Evolutionary conservation across 30 jellyfish, hydroid and myxozoan genomes (phyloP).

Genomic region (Sanderia malayensis): DNA sequence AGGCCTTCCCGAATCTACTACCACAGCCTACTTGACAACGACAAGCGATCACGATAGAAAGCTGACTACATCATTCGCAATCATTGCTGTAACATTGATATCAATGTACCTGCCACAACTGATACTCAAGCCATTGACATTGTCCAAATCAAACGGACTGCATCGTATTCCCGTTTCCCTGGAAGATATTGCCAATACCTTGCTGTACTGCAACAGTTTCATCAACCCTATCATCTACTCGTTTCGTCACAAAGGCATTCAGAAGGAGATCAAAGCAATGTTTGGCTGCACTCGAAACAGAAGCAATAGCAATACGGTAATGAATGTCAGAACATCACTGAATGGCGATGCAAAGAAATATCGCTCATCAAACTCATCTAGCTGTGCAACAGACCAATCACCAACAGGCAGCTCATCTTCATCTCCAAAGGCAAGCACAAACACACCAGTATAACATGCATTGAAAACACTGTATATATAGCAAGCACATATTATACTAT

Average conservation of each 20-base stretch:
- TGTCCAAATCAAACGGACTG: constrained; percentile 26
- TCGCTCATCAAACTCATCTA: constrained; percentile 27
- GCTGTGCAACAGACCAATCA: constrained; percentile 10
- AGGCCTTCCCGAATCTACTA: constrained; percentile 28
- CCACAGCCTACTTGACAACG: too few relatives aligned
- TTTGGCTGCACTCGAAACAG: not conserved
- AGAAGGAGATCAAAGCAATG: constrained; percentile 40
- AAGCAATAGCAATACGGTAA: too few relatives aligned
- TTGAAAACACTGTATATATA: too few relatives aligned
- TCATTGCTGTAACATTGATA: constrained; percentile 47
- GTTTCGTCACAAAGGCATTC: constrained; percentile 54
- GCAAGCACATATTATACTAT: too few relatives aligned
- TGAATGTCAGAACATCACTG: not conserved
- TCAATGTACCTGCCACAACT: constrained; percentile 65
- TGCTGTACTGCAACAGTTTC: constrained; percentile 68
- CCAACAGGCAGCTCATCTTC: not conserved
- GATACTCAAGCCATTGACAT: constrained; percentile 52
- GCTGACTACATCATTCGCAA: constrained; percentile 59
- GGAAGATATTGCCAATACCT: constrained; percentile 59
- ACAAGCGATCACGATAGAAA: constrained; percentile 36
- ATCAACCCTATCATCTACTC: constrained; percentile 63
- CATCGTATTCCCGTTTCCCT: constrained; percentile 32
- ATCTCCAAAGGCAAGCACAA: not conserved
- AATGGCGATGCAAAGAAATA: constrained; percentile 11
- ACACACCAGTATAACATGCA: not conserved